A percentile compares a stretch with the other conserved stretches of the same genome.
Evolutionary conservation across 2,888 invertebrate species (phyloP).

Genomic region (Suillia variegata): DNA sequence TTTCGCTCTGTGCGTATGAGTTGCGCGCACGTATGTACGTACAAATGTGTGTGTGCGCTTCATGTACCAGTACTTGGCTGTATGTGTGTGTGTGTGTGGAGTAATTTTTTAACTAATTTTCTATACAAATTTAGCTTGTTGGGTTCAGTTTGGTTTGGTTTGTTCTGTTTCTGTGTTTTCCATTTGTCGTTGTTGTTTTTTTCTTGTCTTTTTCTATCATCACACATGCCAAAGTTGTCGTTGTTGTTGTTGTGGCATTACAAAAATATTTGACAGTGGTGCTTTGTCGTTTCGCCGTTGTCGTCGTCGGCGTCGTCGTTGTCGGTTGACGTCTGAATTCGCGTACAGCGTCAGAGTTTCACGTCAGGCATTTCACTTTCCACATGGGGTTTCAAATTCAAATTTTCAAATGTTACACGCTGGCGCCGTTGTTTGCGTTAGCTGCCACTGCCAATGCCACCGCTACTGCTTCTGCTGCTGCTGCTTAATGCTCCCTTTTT

Average conservation of each 20-base stretch:
- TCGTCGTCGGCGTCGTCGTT: too few relatives aligned
- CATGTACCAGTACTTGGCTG: slow-evolving; percentile 23
- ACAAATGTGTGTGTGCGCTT: slow-evolving; percentile 9
- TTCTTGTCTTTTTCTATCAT: slow-evolving; percentile 6
- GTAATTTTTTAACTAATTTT: slow-evolving; percentile 60
- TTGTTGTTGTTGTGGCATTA: slow-evolving; percentile 5
- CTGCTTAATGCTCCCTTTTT: slow-evolving; percentile 5
- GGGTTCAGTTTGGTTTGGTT: slow-evolving; percentile 43
- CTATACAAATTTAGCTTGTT: slow-evolving; percentile 57
- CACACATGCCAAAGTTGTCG: slow-evolving; percentile 20
- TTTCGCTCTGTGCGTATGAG: slow-evolving; percentile 11
- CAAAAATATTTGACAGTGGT: slow-evolving; percentile 22
- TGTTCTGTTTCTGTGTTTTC: slow-evolving; percentile 19
- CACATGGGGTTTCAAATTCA: slow-evolving; percentile 6
- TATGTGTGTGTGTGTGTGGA: slow-evolving; percentile 36
- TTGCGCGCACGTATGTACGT: slow-evolving; percentile 14
- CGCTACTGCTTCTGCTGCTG: slow-evolving; percentile 2
- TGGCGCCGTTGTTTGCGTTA: slow-evolving; percentile 13
- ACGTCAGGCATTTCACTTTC: neutral
- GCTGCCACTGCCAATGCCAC: slow-evolving; percentile 11
- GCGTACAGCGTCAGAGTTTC: slow-evolving; percentile 6
- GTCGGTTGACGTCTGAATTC: slow-evolving; percentile 1
- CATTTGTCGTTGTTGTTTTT: too few relatives aligned
- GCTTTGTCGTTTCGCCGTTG: slow-evolving; percentile 5
- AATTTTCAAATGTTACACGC: slow-evolving; percentile 10